Evolutionary conservation across 2,797 vertebrate genomes (phyloP), one percentile per base, ranked within the genome.

Genomic region (Lithobates pipiens): DNA sequence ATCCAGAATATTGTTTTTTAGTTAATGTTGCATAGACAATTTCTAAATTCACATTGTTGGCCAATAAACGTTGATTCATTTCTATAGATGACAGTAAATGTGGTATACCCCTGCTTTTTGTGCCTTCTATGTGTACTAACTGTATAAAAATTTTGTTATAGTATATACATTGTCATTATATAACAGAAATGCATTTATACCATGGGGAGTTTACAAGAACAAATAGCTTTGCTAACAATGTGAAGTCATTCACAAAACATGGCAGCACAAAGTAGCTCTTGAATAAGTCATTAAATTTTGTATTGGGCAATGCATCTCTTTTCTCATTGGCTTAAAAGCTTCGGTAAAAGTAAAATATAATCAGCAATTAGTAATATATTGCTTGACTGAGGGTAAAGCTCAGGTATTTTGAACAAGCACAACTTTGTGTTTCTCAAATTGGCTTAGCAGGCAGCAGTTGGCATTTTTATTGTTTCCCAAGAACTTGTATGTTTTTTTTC

Each of bases 101-200:
- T 67, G 65, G 25, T 61, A 44, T 70, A 65, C 39, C 39, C 46
- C 39, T 83, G 21, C 42, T 83, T 42, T 44, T 9, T 74, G 39
- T 50, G 83, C 73, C 15, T 18, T 71, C 4, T 65, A 11, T 74
- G 70, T 80, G 72, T 69, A 85, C 77, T 80, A 74, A 80, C 25
- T 32, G 21, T 74, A 61, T 68, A 36, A 29, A 57, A 50, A 23
- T 54, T 25, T 39, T 71, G 65, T 83, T n/a, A n/a, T 67, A 65
- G 50, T 54, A 39, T 39, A 39, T 39, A 34, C n/a, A 44, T 73
- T 76, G 73, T 50, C 32, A 25, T 67, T 34, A 27, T 34, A 25
- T 50, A 54, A 54, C 21, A 9, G 23, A 32, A 50, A 11, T 67
- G 9, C 68, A 76, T 83, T 76, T 76, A 76, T 83, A 46, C 73